Evolutionary conservation across 2,797 vertebrate species (phyloP).

Genomic region (Hapalemur alaotrensis): DNA sequence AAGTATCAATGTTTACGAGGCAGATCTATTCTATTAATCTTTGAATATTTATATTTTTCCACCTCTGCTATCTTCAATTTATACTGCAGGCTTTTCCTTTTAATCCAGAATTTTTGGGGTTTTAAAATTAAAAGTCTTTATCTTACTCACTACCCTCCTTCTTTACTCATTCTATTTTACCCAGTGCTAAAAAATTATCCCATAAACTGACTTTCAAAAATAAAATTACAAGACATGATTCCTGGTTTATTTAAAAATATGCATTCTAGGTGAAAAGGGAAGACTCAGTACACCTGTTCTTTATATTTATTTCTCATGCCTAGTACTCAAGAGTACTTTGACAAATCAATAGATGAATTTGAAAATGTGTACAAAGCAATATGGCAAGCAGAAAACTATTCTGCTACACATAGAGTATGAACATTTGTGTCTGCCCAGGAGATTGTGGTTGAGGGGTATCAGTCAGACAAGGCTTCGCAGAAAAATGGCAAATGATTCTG

Average conservation of each 20-base stretch:
- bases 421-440: background rate
- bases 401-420: background rate
- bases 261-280: background rate
- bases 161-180: background rate
- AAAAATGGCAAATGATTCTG: background rate
- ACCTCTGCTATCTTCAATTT: background rate
- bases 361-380: constrained; percentile 59
- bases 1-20: background rate
- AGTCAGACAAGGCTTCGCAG: background rate
- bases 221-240: background rate
- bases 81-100: background rate
- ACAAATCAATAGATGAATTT: background rate
- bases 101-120: background rate
- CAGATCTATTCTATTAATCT: background rate
- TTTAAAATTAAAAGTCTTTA: constrained; percentile 1
- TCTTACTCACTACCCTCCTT: background rate
- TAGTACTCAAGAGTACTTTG: background rate
- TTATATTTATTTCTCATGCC: background rate
- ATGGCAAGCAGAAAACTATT: background rate
- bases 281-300: background rate
- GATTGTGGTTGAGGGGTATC: background rate
- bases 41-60: background rate
- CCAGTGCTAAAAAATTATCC: background rate
- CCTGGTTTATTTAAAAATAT: background rate
- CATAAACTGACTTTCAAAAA: constrained; percentile 9